These are phyloP conservation scores for Turritopsis rubra DNA, from an alignment of 30 jellyfish, hydroid and myxozoan genomes.

Conservation along the genomic window DNA sequence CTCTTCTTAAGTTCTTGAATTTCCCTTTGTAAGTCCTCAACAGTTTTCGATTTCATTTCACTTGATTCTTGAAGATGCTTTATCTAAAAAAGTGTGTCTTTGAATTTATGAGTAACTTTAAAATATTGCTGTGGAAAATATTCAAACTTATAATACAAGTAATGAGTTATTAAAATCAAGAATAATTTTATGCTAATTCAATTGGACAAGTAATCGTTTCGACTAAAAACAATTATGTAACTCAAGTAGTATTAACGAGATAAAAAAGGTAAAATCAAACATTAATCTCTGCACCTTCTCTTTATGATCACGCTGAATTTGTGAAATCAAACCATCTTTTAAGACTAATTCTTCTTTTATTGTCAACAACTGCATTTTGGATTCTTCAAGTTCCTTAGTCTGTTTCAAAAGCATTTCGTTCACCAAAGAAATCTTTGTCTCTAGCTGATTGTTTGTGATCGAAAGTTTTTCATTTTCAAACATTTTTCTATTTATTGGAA, in stretches of 20 bases:
- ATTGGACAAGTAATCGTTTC: too few relatives aligned
- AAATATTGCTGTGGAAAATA: too few relatives aligned
- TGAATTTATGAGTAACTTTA: too few relatives aligned
- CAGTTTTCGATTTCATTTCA: neutral
- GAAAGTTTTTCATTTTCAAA: neutral
- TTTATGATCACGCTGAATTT: neutral
- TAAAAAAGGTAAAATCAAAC: too few relatives aligned
- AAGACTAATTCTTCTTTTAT: neutral
- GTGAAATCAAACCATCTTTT: neutral
- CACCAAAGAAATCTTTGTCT: neutral
- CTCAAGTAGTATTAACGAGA: too few relatives aligned
- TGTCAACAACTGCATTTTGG: neutral
- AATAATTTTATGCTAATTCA: too few relatives aligned
- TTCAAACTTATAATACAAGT: too few relatives aligned
- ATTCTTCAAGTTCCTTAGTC: neutral
- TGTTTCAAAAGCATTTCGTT: neutral
- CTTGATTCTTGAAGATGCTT: neutral
- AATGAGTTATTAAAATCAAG: too few relatives aligned
- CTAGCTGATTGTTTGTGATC: neutral
- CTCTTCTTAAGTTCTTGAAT: neutral
- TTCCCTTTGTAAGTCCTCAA: neutral
- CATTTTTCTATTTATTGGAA: neutral
- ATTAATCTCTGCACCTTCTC: neutral
- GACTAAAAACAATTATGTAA: too few relatives aligned
- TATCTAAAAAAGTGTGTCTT: neutral